Percentiles rank a stretch among this genome's conserved stretches.
Evolutionary conservation across 1,140 invertebrate species (phyloP).

Genomic region (Dendroctonus ponderosae): DNA sequence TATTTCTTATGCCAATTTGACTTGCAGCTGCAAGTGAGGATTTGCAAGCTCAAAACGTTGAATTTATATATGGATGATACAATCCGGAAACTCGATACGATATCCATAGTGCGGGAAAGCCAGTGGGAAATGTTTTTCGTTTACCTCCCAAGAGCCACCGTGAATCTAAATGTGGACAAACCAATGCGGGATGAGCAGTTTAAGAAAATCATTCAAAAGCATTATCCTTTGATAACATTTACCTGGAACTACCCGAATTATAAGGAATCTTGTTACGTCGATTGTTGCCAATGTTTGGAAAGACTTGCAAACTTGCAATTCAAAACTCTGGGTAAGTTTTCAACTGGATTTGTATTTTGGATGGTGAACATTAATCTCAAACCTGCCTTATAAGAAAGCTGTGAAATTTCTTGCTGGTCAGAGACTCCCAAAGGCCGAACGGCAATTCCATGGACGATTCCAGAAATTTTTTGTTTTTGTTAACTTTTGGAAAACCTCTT

Average conservation of each 20-base stretch:
- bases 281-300: conserved; percentile 21
- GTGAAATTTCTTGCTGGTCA: too few relatives aligned
- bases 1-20: background rate
- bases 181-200: conserved; percentile 7
- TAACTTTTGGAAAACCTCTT: too few relatives aligned
- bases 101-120: conserved; percentile 4
- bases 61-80: conserved; percentile 29
- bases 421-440: too few relatives aligned
- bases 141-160: conserved; percentile 16
- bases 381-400: too few relatives aligned
- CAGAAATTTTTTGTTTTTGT: too few relatives aligned
- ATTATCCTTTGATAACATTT: conserved; percentile 14
- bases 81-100: conserved; percentile 8
- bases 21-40: conserved; percentile 6
- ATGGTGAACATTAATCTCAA: too few relatives aligned
- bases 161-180: conserved; percentile 25
- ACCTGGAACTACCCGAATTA: conserved; percentile 12
- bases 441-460: too few relatives aligned
- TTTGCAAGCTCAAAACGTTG: conserved; percentile 20
- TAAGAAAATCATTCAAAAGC: conserved; percentile 12
- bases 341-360: too few relatives aligned
- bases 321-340: conserved; percentile 14
- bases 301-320: conserved; percentile 8
- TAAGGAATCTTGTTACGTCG: conserved; percentile 11
- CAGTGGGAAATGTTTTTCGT: conserved; percentile 24